Evolutionary conservation across 1,140 invertebrate genomes (phyloP).

Genomic region (Plutomurus gul): DNA sequence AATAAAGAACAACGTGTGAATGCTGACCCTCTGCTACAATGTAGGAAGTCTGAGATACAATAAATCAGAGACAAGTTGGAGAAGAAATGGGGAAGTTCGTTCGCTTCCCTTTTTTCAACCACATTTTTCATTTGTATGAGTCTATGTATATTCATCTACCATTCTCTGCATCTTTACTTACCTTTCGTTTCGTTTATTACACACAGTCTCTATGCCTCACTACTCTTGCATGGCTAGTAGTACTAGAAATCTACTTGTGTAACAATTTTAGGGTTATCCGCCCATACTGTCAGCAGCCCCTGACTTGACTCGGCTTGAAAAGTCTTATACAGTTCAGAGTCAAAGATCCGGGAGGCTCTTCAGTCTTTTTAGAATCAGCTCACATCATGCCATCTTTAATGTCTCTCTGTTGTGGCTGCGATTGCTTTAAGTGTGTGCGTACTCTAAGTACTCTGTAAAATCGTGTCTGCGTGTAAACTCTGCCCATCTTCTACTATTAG

Average conservation of each 20-base stretch:
- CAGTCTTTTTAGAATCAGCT: background rate
- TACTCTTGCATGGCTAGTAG: background rate
- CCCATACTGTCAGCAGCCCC: conserved; percentile 15
- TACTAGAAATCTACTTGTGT: background rate
- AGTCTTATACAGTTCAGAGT: background rate
- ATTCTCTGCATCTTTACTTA: background rate
- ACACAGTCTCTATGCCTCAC: background rate
- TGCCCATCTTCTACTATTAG: background rate
- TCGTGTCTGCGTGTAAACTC: too few species aligned
- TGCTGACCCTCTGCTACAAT: background rate
- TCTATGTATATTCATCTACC: background rate
- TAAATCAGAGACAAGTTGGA: conserved; percentile 32
- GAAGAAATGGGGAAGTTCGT: conserved; percentile 27
- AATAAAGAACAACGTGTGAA: background rate
- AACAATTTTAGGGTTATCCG: background rate
- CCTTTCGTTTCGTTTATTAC: background rate
- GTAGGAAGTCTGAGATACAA: background rate
- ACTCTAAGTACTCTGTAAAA: too few species aligned
- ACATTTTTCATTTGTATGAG: conserved; percentile 18
- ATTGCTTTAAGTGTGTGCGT: background rate
- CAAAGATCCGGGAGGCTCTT: background rate
- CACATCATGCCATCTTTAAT: background rate
- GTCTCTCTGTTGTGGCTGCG: background rate
- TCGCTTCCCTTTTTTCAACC: background rate
- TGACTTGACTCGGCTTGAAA: background rate